Conservation (phyloP, 2,113 vertebrate species). For the Brachirus orientalis region DNA sequence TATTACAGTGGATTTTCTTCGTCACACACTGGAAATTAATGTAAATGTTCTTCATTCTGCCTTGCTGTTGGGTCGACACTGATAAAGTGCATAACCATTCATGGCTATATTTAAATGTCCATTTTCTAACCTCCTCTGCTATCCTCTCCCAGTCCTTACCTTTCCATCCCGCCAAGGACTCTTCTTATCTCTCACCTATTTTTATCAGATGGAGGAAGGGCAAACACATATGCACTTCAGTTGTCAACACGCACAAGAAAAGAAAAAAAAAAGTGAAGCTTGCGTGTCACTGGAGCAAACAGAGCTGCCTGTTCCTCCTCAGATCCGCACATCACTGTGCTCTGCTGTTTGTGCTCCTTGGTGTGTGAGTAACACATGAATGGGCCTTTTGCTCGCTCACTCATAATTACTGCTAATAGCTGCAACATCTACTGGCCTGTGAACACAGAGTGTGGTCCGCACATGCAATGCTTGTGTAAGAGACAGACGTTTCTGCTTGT, state of each 20-base stretch:
- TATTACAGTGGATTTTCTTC: slow-evolving; percentile 10
- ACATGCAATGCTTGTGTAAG: slow-evolving; percentile 11
- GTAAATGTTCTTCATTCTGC: not conserved
- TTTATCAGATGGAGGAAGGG: not conserved
- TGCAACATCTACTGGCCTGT: slow-evolving; percentile 37
- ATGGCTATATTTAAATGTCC: not conserved
- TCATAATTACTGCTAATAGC: slow-evolving; percentile 76
- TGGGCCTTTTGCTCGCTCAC: slow-evolving; percentile 45
- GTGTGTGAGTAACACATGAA: slow-evolving; percentile 68
- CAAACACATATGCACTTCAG: slow-evolving; percentile 13
- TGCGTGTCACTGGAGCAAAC: slow-evolving; percentile 22
- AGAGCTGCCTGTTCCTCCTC: slow-evolving; percentile 8
- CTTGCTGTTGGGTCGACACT: not conserved
- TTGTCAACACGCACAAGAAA: not conserved
- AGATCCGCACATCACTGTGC: slow-evolving; percentile 36
- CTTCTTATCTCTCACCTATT: slow-evolving; percentile 12
- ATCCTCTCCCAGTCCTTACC: not conserved
- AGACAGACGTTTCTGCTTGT: slow-evolving; percentile 16
- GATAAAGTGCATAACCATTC: not conserved
- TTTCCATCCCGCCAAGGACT: not conserved
- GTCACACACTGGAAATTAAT: slow-evolving; percentile 3
- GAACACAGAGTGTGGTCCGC: slow-evolving; percentile 36
- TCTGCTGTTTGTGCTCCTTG: slow-evolving; percentile 66
- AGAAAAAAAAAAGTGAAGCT: not conserved
- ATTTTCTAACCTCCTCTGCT: slow-evolving; percentile 4